These are phyloP conservation scores for Shargacucullia verbasci DNA, from an alignment of 2,888 invertebrate species.

Conservation along the genomic window DNA sequence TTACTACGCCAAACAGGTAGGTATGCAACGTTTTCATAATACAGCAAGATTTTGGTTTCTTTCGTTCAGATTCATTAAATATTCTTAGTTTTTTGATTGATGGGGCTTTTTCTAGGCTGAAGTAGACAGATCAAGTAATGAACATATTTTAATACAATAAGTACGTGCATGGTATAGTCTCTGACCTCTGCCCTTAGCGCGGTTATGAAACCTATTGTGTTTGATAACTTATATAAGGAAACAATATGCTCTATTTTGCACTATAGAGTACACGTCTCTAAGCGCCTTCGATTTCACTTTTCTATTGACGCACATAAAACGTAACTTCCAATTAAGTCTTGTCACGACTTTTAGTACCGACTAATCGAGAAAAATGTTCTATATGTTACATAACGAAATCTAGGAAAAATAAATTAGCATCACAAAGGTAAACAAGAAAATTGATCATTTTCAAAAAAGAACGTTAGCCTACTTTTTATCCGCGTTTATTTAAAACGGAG, in stretches of 20 bases:
- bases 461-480: slow-evolving; percentile 43
- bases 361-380: slow-evolving; percentile 32
- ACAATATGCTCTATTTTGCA: slow-evolving; percentile 34
- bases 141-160: slow-evolving; percentile 40
- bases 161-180: too few relatives aligned
- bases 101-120: neutral
- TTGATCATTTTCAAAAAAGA: slow-evolving; percentile 23
- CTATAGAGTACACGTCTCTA: slow-evolving; percentile 18
- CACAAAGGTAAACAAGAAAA: slow-evolving; percentile 31
- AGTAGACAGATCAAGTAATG: too few relatives aligned
- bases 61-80: too few relatives aligned
- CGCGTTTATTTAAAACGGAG: slow-evolving; percentile 34
- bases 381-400: slow-evolving; percentile 19
- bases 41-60: neutral
- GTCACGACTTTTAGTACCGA: slow-evolving; percentile 37
- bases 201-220: slow-evolving; percentile 43
- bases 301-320: slow-evolving; percentile 30
- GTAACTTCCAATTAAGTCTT: slow-evolving; percentile 41
- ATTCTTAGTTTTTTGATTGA: too few relatives aligned
- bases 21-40: slow-evolving; percentile 14
- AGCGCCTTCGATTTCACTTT: slow-evolving; percentile 48
- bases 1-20: slow-evolving; percentile 1
- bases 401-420: slow-evolving; percentile 28
- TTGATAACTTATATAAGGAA: slow-evolving; percentile 28
- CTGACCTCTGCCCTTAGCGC: slow-evolving; percentile 35